Evolutionary conservation across 2,113 vertebrate species (phyloP).

Genomic region (Phasianus colchicus): DNA sequence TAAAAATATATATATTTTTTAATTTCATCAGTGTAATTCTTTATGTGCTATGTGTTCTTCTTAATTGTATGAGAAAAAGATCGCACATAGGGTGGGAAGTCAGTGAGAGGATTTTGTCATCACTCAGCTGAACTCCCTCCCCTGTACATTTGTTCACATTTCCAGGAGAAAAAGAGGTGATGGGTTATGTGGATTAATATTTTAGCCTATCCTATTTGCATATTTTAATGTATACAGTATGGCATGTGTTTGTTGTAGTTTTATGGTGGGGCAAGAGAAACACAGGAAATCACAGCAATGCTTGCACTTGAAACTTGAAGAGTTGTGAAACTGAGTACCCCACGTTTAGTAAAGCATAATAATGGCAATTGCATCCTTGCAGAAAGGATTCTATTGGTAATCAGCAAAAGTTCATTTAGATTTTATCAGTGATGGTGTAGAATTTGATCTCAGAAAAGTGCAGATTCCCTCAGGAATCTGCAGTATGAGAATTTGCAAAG

Average conservation of each 20-base stretch:
- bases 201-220: background rate
- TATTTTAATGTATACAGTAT: background rate
- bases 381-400: background rate
- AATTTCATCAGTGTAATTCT: background rate
- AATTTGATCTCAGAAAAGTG: background rate
- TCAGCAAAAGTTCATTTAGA: background rate
- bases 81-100: background rate
- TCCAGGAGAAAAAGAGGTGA: background rate
- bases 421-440: background rate
- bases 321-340: background rate
- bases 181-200: background rate
- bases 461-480: background rate
- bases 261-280: background rate
- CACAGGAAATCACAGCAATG: accelerated
- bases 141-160: background rate
- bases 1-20: background rate
- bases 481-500: background rate
- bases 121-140: background rate
- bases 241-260: background rate
- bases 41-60: background rate
- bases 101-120: background rate
- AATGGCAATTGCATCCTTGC: background rate
- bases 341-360: background rate
- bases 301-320: background rate
- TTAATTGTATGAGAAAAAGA: background rate